phyloP scores from a whole-genome alignment of 2,113 vertebrate genomes.

The Collichthys lucidus region DNA sequence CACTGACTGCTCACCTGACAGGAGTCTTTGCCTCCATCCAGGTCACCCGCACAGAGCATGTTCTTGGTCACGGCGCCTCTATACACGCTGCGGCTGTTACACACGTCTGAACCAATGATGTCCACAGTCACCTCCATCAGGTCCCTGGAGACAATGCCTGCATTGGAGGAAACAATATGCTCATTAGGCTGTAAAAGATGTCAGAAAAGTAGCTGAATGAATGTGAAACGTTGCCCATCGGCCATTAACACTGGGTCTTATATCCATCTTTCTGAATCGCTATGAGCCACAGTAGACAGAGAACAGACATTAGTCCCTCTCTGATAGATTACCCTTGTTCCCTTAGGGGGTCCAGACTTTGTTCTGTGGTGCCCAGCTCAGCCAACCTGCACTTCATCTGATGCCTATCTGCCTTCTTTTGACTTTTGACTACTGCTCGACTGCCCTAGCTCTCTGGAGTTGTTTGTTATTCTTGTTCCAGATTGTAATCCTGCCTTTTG shows the following conservation, averaged over 20 bases:
- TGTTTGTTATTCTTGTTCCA: not conserved
- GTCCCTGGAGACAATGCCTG: slow-evolving; percentile 81
- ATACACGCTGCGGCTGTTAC: slow-evolving; percentile 86
- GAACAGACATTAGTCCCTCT: not conserved
- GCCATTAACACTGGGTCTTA: not conserved
- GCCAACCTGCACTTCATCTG: not conserved
- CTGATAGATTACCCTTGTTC: not conserved
- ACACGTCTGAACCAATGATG: slow-evolving; percentile 85
- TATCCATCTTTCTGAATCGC: not conserved
- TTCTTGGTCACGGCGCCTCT: slow-evolving; percentile 82
- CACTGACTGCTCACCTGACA: slow-evolving; percentile 88
- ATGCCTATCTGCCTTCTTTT: not conserved
- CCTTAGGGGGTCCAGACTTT: not conserved
- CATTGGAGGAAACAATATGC: not conserved
- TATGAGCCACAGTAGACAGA: not conserved
- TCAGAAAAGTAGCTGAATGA: not conserved
- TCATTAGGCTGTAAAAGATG: not conserved
- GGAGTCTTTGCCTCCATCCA: slow-evolving; percentile 89
- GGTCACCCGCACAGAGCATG: slow-evolving; percentile 93
- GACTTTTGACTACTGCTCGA: not conserved
- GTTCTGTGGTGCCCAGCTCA: not conserved
- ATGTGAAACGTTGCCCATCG: not conserved
- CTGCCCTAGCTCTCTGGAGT: not conserved
- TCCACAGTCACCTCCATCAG: slow-evolving; percentile 89
- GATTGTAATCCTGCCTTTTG: not conserved